These are phyloP conservation scores for Chalcosyrphus nemorum DNA, from an alignment of 2,888 invertebrate genomes.

Conservation along the genomic window DNA sequence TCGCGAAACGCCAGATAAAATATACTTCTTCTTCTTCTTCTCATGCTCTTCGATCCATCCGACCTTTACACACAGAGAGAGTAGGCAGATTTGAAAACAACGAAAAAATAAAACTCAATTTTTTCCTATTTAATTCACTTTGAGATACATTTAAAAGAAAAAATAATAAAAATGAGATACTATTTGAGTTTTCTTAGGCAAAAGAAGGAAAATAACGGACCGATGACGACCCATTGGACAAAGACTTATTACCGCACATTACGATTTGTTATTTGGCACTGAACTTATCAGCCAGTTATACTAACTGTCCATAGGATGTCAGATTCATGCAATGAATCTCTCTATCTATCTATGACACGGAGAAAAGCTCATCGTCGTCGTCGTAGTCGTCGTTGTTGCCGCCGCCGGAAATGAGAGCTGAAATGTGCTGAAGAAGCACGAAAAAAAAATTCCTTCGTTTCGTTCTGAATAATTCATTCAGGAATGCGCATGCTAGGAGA, in stretches of 20 bases:
- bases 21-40: slow-evolving; percentile 24
- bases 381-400: no score
- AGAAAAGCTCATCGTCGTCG: slow-evolving; percentile 61
- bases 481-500: slow-evolving; percentile 69
- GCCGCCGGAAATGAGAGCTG: slow-evolving; percentile 45
- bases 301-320: slow-evolving; percentile 68
- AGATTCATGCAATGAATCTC: slow-evolving; percentile 50
- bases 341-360: slow-evolving; percentile 61
- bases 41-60: neutral
- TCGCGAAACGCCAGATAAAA: slow-evolving; percentile 34
- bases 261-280: slow-evolving; percentile 81
- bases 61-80: slow-evolving; percentile 28
- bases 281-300: slow-evolving; percentile 74
- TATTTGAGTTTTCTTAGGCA: slow-evolving; percentile 27
- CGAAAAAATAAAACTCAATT: neutral
- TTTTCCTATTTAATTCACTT: slow-evolving; percentile 16
- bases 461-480: slow-evolving; percentile 39
- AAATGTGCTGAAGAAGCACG: slow-evolving; percentile 54
- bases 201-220: slow-evolving; percentile 70
- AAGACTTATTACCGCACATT: slow-evolving; percentile 79
- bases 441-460: slow-evolving; percentile 9
- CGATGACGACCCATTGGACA: slow-evolving; percentile 74
- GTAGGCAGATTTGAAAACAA: neutral
- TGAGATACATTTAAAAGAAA: slow-evolving; percentile 2
- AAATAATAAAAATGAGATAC: no score